Evolutionary conservation across 2,113 vertebrate species (phyloP), one percentile per base, ranked within the genome.

Genomic region (Mugil cephalus): DNA sequence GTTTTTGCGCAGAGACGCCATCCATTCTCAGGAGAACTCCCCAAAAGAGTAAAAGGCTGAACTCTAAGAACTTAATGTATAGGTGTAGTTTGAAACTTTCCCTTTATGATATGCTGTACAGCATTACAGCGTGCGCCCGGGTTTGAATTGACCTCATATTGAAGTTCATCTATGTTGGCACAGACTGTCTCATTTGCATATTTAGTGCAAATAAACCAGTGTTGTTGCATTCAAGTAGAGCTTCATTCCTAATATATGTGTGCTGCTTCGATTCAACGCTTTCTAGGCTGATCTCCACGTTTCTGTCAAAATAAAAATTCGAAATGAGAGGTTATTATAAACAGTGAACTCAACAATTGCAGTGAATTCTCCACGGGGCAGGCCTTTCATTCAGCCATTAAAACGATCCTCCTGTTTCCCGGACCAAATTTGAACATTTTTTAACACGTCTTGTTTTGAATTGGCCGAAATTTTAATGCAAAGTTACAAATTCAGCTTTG

Each of bases 181-280:
- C 8, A 1, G 14, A 35, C 11, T 39, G 36, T 14, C 61, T 10
- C n/a, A 21, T 2, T 45, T 8, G 15, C 0, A 13, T 8, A 5
- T 30, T 30, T 30, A 30, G 24, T 30, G 42, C 18, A 1, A 35
- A 56, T 10, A 56, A 56, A 56, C n/a, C 35, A 46, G 58, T 17
- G n/a, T n/a, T n/a, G n/a, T n/a, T n/a, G 24, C 5, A 30, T 30
- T 30, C 2, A 5, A 5, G 24, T 30, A 35, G 34, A n/a, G 38
- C 15, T 40, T 68, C 14, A n/a, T 54, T 39, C 21, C n/a, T 50
- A 51, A 45, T 18, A 7, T 3, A 10, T 19, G 19, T 52, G 39
- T 68, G 7, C 7, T 53, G 50, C 76, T n/a, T 24, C 54, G n/a
- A 55, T 70, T 59, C 69, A 69, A 53, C 42, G 6, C 36, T 42